Evolutionary conservation across 2,797 vertebrate species (phyloP).

Genomic region (Ibycter americanus): DNA sequence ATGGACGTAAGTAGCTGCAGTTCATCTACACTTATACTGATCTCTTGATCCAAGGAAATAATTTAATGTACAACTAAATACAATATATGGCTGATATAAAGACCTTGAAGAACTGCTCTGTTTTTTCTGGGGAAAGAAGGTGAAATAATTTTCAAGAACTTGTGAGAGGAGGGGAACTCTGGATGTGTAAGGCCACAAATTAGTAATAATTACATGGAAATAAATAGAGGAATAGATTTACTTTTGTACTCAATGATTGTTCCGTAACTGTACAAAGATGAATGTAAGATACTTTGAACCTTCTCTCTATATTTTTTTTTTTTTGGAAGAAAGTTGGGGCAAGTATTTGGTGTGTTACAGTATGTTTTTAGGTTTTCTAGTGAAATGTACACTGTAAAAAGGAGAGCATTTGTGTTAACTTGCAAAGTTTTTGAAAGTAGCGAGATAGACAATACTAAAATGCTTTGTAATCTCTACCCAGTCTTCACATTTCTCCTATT

Average conservation of each 20-base stretch:
- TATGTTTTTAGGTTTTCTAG: neutral
- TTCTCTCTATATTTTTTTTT: neutral
- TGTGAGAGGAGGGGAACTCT: neutral
- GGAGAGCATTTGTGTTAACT: neutral
- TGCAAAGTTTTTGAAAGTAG: neutral
- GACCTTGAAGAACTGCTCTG: neutral
- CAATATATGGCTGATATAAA: neutral
- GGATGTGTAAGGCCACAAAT: neutral
- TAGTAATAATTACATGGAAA: neutral
- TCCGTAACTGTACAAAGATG: neutral
- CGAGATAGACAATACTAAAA: neutral
- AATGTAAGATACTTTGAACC: neutral
- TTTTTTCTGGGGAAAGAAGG: neutral
- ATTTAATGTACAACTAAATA: neutral
- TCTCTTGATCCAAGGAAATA: neutral
- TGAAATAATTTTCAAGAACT: neutral
- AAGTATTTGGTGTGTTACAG: neutral
- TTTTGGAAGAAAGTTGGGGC: neutral
- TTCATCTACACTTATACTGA: neutral
- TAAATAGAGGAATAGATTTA: neutral
- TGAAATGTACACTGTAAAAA: neutral
- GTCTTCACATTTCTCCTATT: neutral
- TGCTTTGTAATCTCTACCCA: neutral
- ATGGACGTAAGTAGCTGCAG: slow-evolving; percentile 86
- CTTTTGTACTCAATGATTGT: neutral